These are phyloP conservation scores for Anguilla anguilla DNA, from an alignment of 2,797 vertebrate species.

Conservation along the genomic window DNA sequence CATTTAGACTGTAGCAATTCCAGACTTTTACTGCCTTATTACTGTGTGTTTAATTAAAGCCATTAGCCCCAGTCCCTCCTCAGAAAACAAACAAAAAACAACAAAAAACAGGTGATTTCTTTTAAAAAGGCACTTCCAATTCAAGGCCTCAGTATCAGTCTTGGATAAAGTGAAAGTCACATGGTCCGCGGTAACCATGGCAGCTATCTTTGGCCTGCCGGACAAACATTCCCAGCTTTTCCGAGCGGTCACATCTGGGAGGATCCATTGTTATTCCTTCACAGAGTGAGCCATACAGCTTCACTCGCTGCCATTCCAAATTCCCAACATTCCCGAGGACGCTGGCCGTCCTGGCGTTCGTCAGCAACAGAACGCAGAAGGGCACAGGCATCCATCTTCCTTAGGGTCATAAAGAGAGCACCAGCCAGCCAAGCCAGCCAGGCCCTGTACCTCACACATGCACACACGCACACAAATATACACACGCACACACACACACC, in stretches of 20 bases:
- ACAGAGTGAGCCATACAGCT: neutral
- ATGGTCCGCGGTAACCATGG: neutral
- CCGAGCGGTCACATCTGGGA: neutral
- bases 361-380: slow-evolving; percentile 42
- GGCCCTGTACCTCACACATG: neutral
- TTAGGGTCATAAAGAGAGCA: neutral
- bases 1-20: neutral
- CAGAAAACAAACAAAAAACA: neutral
- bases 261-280: neutral
- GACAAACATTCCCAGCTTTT: neutral
- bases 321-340: slow-evolving; percentile 64
- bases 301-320: slow-evolving; percentile 48
- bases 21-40: neutral
- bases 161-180: neutral
- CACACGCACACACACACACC: neutral
- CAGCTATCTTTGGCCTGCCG: neutral
- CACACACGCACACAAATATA: neutral
- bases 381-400: slow-evolving; percentile 3
- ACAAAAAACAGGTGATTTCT: neutral
- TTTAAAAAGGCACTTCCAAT: neutral
- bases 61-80: neutral
- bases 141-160: neutral
- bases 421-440: neutral
- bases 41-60: neutral
- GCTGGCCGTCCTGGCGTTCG: slow-evolving; percentile 60